Conservation (phyloP, 2,113 vertebrate genomes). For the Apodemus speciosus region DNA sequence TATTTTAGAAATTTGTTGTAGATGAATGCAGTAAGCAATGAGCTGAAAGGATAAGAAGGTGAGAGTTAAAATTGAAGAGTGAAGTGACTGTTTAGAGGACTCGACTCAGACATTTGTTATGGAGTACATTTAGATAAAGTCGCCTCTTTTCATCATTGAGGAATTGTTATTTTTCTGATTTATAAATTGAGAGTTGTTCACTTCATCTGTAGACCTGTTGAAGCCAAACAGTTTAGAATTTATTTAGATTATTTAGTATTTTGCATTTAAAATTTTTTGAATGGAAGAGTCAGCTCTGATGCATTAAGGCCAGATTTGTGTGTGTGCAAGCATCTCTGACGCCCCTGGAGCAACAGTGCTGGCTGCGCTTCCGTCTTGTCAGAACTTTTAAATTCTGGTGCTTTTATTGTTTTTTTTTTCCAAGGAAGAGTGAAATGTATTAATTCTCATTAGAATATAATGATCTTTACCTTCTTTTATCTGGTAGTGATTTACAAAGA, state of each 20-base stretch:
- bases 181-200: neutral
- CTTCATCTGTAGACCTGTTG: neutral
- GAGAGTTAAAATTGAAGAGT: neutral
- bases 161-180: constrained; percentile 41
- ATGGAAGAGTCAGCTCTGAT: neutral
- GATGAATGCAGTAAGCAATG: constrained; percentile 31
- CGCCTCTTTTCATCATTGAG: neutral
- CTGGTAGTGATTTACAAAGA: constrained; percentile 43
- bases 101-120: neutral
- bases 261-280: constrained; percentile 34
- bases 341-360: neutral
- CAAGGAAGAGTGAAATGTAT: constrained; percentile 47
- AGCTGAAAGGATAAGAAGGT: constrained; percentile 10
- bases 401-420: neutral
- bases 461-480: constrained; percentile 30
- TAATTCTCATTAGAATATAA: constrained; percentile 11
- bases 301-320: neutral
- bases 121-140: neutral
- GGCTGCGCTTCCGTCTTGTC: neutral
- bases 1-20: constrained; percentile 5
- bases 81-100: neutral
- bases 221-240: neutral
- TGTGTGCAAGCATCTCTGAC: neutral
- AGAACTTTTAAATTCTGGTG: neutral
- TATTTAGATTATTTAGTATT: neutral